Conservation (phyloP, 37 sponge, comb jelly and placozoan species). For the Halisarca cf. caerulea region DNA sequence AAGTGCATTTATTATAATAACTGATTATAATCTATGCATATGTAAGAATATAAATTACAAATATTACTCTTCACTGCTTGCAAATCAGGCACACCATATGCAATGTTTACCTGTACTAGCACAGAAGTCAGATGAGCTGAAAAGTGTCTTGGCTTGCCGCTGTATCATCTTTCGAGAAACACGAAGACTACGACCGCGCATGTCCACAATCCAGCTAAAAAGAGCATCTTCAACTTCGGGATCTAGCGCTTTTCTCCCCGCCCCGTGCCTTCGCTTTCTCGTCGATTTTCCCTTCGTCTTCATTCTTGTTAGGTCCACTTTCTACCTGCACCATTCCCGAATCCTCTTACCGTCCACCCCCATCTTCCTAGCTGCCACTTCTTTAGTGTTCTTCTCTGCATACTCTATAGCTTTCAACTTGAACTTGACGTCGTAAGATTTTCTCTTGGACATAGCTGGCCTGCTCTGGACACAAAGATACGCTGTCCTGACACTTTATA, state of each 20-base stretch:
- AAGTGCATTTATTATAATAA: too few species aligned
- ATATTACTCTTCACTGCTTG: too few species aligned
- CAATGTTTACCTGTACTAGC: slow-evolving; percentile 38
- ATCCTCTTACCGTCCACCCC: slow-evolving; percentile 29
- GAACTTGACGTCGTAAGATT: slow-evolving; percentile 7
- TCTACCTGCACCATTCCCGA: slow-evolving; percentile 29
- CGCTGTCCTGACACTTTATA: not conserved
- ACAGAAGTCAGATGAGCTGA: not conserved
- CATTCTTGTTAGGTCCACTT: not conserved
- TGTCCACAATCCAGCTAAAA: slow-evolving; percentile 14
- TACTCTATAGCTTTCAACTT: slow-evolving; percentile 27
- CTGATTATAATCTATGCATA: too few species aligned
- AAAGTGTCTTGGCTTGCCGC: not conserved
- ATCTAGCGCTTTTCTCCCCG: slow-evolving; percentile 32
- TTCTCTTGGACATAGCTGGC: not conserved
- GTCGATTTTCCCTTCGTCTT: not conserved
- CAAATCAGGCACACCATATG: slow-evolving; percentile 3
- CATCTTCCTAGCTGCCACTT: slow-evolving; percentile 29
- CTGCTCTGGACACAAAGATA: not conserved
- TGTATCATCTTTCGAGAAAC: slow-evolving; percentile 22
- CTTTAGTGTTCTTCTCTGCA: not conserved
- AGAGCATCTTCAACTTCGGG: slow-evolving; percentile 34
- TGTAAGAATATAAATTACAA: too few species aligned
- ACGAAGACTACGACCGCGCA: not conserved
- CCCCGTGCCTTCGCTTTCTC: not conserved